Base-by-base conservation (phyloP, 2,113 vertebrate species). In the Mesitornis unicolor region DNA sequence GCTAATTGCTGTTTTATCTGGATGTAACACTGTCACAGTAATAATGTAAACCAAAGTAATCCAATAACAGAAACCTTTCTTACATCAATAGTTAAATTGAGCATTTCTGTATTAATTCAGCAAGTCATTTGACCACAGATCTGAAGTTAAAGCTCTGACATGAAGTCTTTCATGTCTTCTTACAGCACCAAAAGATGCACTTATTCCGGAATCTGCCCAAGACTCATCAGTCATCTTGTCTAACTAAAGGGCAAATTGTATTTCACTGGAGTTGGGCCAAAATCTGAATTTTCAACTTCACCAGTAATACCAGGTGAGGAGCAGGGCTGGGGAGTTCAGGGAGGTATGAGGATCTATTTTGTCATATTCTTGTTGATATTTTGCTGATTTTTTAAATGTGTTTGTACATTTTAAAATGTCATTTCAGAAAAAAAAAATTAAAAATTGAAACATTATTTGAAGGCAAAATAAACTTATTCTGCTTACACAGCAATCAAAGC, bases 31-130 rank as follows among this genome's bases (percentile, higher is more conserved):
- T 74, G 26, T 29, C 42, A 74, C 38, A 56, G 83, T 73, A 88
- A 70, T 87, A 88, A 89, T 36, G 68, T 40, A 85, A 91, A 69
- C 35, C 21, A 65, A 93, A 93, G 38, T 47, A 94, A 85, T 69
- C 24, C 47, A 80, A 57, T 53, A 88, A 77, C 2, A 3, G 76
- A 86, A 93, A 84, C 63, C 33, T 84, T 92, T 69, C 50, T 65
- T 35, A 19, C 38, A 50, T 53, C 86, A 40, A 21, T 28, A 86
- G 51, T 84, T 95, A 75, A 88, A 81, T 60, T 15, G 31, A 78
- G 35, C 24, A 42, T 50, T 67, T 81, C 64, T 5, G 4, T 70
- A 80, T 50, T 2, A 4, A 86, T 81, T 86, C 64, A 93, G 60
- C 21, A 80, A 88, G 64, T 69, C 85, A 38, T 48, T 42, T 35